Conservation (phyloP, 2,888 invertebrate genomes). For the Drosophila nigricruria region DNA sequence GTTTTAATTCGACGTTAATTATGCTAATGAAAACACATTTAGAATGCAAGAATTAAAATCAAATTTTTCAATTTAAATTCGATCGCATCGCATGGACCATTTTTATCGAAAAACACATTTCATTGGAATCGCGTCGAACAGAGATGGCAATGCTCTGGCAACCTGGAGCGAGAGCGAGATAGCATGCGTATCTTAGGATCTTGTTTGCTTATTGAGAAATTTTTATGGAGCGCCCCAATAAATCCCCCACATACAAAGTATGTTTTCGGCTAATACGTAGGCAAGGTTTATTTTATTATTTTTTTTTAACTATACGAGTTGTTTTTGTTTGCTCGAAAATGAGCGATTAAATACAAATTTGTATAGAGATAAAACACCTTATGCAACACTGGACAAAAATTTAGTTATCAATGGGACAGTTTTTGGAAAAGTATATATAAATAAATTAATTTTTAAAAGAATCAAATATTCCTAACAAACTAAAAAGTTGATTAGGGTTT, state of each 20-base stretch:
- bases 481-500: no score
- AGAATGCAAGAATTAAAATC: constrained; percentile 81
- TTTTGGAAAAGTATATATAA: background rate
- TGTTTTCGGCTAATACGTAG: constrained; percentile 53
- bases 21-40: constrained; percentile 84
- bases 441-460: no score
- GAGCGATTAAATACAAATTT: constrained; percentile 66
- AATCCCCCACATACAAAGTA: constrained; percentile 51
- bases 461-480: no score
- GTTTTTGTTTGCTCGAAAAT: constrained; percentile 55
- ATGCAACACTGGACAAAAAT: constrained; percentile 53
- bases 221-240: constrained; percentile 51
- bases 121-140: constrained; percentile 69
- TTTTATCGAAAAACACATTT: constrained; percentile 83
- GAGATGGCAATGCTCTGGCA: constrained; percentile 12
- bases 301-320: constrained; percentile 24
- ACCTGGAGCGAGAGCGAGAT: constrained; percentile 15
- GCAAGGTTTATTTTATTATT: constrained; percentile 30
- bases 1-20: constrained; percentile 79
- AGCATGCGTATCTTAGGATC: constrained; percentile 34
- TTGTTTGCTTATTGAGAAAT: constrained; percentile 75
- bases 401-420: background rate
- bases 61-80: constrained; percentile 83
- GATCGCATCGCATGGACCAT: constrained; percentile 83
- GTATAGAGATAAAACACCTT: constrained; percentile 37